Conservation (phyloP, 1,140 invertebrate genomes). For the Druon quercuslanigerum region DNA sequence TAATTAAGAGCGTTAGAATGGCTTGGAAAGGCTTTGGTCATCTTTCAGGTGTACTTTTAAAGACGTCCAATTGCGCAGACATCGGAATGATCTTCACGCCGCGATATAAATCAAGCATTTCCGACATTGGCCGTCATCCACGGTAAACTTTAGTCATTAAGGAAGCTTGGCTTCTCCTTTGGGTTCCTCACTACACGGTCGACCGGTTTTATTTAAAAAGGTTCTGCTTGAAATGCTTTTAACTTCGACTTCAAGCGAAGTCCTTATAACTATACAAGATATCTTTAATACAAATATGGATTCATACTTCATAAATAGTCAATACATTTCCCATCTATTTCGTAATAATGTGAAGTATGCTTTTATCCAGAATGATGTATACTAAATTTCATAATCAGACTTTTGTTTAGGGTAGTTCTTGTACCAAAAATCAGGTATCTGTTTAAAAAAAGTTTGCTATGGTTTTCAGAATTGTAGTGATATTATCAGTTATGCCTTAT, state of each 20-base stretch:
- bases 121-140: slow-evolving; percentile 31
- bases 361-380: too few relatives aligned
- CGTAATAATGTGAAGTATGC: too few relatives aligned
- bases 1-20: slow-evolving; percentile 3
- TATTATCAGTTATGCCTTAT: too few relatives aligned
- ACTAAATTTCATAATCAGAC: too few relatives aligned
- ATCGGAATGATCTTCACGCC: slow-evolving; percentile 18
- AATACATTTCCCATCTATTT: not conserved
- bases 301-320: not conserved
- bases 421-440: too few relatives aligned
- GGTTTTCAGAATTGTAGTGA: too few relatives aligned
- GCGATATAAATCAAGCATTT: slow-evolving; percentile 28
- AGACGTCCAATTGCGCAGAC: slow-evolving; percentile 6
- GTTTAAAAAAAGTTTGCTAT: too few relatives aligned
- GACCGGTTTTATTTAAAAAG: slow-evolving; percentile 30
- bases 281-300: not conserved
- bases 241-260: slow-evolving; percentile 5
- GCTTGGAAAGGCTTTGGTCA: not conserved
- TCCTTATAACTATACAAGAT: slow-evolving; percentile 14
- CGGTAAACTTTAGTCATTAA: slow-evolving; percentile 29
- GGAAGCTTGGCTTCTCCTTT: slow-evolving; percentile 30
- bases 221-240: slow-evolving; percentile 28
- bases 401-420: too few relatives aligned
- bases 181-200: slow-evolving; percentile 19
- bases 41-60: slow-evolving; percentile 15